Conservation (phyloP, 2,888 invertebrate species). For the Athalia cordata region DNA sequence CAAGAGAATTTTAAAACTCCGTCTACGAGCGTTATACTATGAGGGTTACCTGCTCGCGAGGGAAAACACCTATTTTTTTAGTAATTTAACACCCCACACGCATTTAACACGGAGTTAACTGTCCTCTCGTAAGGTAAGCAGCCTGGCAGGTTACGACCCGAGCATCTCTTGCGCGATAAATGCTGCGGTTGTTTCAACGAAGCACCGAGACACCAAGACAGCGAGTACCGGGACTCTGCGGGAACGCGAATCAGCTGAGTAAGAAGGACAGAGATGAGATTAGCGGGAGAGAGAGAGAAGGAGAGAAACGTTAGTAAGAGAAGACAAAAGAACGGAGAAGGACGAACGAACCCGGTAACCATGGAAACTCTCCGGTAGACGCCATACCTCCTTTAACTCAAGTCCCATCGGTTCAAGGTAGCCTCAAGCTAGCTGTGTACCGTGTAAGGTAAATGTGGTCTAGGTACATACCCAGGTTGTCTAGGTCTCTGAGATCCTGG, state of each 20-base stretch:
- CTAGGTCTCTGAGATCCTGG: background rate
- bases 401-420: conserved; percentile 48
- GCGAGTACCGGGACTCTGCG: conserved; percentile 9
- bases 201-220: conserved; percentile 9
- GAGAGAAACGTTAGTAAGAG: conserved; percentile 27
- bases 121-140: conserved; percentile 23
- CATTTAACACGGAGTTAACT: conserved; percentile 4
- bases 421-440: conserved; percentile 15
- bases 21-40: background rate
- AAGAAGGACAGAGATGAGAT: conserved; percentile 9
- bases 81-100: background rate
- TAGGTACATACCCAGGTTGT: background rate
- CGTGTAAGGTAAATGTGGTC: conserved; percentile 9
- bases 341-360: conserved; percentile 56
- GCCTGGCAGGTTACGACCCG: background rate
- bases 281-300: background rate
- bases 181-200: too few relatives aligned
- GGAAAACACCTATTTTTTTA: background rate
- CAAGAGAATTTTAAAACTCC: background rate
- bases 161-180: background rate
- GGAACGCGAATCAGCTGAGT: conserved; percentile 12
- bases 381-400: conserved; percentile 59
- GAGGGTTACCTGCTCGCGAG: background rate
- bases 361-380: conserved; percentile 60
- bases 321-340: conserved; percentile 53